phyloP scores from a whole-genome alignment of 2,797 vertebrate species.

The Clarias platycephalus region DNA sequence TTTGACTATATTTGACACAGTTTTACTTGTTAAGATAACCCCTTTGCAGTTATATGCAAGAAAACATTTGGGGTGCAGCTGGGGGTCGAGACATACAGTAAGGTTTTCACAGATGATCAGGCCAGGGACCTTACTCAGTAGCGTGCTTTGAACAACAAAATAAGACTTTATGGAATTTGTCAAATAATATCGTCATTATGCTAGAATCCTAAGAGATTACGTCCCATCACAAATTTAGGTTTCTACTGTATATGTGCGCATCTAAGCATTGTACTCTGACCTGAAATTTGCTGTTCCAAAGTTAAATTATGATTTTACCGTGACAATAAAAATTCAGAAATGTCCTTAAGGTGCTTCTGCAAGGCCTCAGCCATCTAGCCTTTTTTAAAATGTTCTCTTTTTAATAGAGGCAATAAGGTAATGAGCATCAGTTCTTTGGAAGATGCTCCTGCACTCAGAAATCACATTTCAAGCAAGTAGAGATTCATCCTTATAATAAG shows the following conservation, averaged over 20 bases:
- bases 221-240: too few relatives aligned
- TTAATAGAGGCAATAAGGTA: background rate
- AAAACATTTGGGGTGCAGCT: background rate
- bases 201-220: background rate
- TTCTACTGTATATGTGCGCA: too few relatives aligned
- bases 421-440: background rate
- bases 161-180: background rate
- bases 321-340: background rate
- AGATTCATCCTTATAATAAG: background rate
- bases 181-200: background rate
- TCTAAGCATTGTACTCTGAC: background rate
- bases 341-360: background rate
- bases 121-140: background rate
- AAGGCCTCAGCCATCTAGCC: background rate
- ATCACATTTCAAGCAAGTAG: background rate
- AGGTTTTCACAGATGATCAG: background rate
- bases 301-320: background rate
- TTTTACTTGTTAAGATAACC: background rate
- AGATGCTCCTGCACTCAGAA: background rate
- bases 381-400: background rate
- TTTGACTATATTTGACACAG: background rate
- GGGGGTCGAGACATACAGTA: background rate
- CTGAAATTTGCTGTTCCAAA: background rate
- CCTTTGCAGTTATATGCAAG: background rate
- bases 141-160: background rate